Evolutionary conservation across 2,113 vertebrate genomes (phyloP).

Genomic region (Embiotoca jacksoni): DNA sequence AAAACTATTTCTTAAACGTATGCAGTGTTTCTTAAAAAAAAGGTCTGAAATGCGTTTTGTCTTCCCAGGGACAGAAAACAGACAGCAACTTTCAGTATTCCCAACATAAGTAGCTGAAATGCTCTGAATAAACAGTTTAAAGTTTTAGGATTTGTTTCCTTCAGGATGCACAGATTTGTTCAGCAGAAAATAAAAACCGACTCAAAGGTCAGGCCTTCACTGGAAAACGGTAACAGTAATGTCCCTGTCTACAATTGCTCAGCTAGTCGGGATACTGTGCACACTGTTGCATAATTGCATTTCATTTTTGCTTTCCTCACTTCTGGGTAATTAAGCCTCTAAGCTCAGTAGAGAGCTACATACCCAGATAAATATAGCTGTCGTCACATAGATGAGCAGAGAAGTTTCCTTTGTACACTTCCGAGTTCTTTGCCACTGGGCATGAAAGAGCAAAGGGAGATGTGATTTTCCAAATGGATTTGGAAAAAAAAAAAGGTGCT

Average conservation of each 20-base stretch:
- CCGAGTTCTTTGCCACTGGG: constrained; percentile 54
- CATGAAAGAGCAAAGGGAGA: constrained; percentile 61
- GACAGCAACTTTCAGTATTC: constrained; percentile 21
- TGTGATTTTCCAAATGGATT: constrained; percentile 67
- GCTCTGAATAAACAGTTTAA: constrained; percentile 42
- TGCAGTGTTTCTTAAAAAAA: constrained; percentile 5
- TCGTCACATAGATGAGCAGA: constrained; percentile 33
- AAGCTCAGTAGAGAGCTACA: constrained; percentile 61
- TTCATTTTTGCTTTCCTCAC: constrained; percentile 63
- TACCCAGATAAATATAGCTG: constrained; percentile 68
- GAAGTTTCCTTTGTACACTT: constrained; percentile 62
- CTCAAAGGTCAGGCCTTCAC: constrained; percentile 30
- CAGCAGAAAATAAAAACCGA: constrained; percentile 21
- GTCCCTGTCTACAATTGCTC: constrained; percentile 18
- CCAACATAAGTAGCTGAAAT: constrained; percentile 27
- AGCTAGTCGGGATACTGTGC: constrained; percentile 22
- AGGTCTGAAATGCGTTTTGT: not conserved
- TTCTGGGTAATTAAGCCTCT: constrained; percentile 72
- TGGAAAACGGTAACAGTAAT: constrained; percentile 12
- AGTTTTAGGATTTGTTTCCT: constrained; percentile 17
- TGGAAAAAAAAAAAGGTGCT: constrained; percentile 35
- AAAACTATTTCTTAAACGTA: constrained; percentile 1
- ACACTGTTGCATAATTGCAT: constrained; percentile 67
- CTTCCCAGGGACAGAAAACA: constrained; percentile 10
- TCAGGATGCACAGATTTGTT: constrained; percentile 14